These are phyloP conservation scores for Minunthozetes semirufus DNA, from an alignment of 2,888 invertebrate species.

Conservation along the genomic window DNA sequence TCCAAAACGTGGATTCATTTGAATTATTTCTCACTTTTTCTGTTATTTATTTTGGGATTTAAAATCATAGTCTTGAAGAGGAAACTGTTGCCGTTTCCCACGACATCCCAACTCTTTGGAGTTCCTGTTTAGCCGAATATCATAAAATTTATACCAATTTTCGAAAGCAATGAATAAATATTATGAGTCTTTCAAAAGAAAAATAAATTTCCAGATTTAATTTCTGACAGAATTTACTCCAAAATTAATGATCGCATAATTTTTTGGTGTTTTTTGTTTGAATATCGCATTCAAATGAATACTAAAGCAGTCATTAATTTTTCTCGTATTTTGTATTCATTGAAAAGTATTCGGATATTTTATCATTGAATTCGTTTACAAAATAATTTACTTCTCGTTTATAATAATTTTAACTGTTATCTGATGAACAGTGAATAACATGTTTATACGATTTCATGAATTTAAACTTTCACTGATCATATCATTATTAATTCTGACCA, in stretches of 20 bases:
- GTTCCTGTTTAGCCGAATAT: background rate
- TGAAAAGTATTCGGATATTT: background rate
- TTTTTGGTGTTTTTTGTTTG: too few species aligned
- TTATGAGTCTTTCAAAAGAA: too few species aligned
- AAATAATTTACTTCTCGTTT: background rate
- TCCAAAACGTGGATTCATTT: background rate
- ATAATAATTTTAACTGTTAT: background rate
- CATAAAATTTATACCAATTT: background rate
- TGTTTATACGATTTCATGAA: background rate
- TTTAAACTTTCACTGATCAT: background rate
- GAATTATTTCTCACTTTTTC: background rate
- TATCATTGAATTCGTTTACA: background rate
- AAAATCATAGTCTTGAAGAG: background rate
- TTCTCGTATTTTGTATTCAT: background rate
- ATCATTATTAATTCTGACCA: background rate
- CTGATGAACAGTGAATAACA: background rate
- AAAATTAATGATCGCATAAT: too few species aligned
- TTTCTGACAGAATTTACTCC: too few species aligned
- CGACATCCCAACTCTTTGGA: background rate
- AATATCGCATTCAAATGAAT: too few species aligned
- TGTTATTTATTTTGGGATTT: background rate
- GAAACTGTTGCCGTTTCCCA: slow-evolving; percentile 9
- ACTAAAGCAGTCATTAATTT: too few species aligned
- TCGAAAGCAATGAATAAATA: too few species aligned
- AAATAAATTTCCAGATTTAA: too few species aligned